Base-by-base conservation (phyloP, 1,140 invertebrate genomes). In the Lepidurus apus region DNA sequence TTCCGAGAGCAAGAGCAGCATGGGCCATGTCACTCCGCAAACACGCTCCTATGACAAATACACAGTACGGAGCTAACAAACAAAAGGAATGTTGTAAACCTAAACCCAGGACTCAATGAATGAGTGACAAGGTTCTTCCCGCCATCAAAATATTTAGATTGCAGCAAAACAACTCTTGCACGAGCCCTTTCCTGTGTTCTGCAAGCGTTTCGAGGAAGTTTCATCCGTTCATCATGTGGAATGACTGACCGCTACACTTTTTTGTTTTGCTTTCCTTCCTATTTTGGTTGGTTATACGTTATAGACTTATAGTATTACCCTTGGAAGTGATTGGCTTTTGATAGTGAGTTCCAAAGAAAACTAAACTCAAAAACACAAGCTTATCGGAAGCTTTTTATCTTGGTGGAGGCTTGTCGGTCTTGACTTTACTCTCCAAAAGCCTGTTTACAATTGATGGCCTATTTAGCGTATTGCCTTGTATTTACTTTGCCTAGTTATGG, bases 311-410 rank as follows among this genome's bases (percentile, higher is more conserved):
- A 65, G 13, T 65, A 65, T 65, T 65, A 65, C 53, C 53, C 21
- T 65, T 17, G 17, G 21, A n/a, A n/a, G 17, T 17, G 17, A 0
- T n/a, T 21, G 53, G 6, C 17, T 65, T 9, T 13, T 65, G 5
- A 65, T 7, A 65, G 6, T 13, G 53, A 65, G 21, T 21, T 17
- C 13, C 10, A 65, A 21, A 17, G 13, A n/a, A 21, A 21, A 65
- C 17, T n/a, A 65, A 7, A 13, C 53, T 9, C 17, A 7, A 0
- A 65, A 17, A 65, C 0, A 65, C 53, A 21, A 9, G 53, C 53
- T 65, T 65, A 65, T 65, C 53, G 53, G 53, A 65, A 65, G 53
- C 53, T 65, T 65, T 65, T 65, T 65, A 65, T 65, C 53, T 65
- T 21, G 53, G n/a, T 17, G 53, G 53, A 17, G 53, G 53, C 53